Conservation (phyloP, 2,113 vertebrate genomes). For the Varanus komodoensis region DNA sequence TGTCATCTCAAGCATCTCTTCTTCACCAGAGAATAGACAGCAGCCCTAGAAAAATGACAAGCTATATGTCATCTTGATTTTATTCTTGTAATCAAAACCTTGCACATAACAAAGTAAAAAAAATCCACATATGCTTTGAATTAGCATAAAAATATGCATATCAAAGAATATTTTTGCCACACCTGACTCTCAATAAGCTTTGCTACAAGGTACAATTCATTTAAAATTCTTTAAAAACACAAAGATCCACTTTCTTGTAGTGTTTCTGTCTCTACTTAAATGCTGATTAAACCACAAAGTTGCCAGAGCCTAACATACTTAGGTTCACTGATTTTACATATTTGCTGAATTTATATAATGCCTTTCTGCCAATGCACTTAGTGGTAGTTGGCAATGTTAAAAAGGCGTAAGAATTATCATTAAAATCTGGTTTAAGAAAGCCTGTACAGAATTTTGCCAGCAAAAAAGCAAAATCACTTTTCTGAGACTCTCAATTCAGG, state of each 20-base stretch:
- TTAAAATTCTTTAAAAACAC: slow-evolving; percentile 28
- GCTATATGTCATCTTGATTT: background rate
- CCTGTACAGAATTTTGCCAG: background rate
- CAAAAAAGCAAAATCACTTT: background rate
- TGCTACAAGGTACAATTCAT: background rate
- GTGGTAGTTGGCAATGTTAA: background rate
- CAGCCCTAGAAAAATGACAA: background rate
- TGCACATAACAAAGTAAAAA: background rate
- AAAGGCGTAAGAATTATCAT: background rate
- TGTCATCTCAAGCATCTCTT: too few relatives aligned
- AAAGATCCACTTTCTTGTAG: background rate
- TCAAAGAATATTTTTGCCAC: background rate
- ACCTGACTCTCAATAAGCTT: background rate
- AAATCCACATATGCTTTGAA: background rate
- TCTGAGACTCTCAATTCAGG: background rate
- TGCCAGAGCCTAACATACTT: background rate
- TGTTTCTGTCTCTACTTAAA: background rate
- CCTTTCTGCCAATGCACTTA: background rate
- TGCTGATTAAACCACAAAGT: background rate
- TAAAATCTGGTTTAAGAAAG: background rate
- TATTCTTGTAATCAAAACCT: background rate
- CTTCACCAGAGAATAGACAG: too few relatives aligned
- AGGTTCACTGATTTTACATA: background rate
- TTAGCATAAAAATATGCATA: background rate
- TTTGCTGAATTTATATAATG: background rate